Base-by-base conservation (phyloP, 2,888 invertebrate genomes). In the Campoletis raptor region DNA sequence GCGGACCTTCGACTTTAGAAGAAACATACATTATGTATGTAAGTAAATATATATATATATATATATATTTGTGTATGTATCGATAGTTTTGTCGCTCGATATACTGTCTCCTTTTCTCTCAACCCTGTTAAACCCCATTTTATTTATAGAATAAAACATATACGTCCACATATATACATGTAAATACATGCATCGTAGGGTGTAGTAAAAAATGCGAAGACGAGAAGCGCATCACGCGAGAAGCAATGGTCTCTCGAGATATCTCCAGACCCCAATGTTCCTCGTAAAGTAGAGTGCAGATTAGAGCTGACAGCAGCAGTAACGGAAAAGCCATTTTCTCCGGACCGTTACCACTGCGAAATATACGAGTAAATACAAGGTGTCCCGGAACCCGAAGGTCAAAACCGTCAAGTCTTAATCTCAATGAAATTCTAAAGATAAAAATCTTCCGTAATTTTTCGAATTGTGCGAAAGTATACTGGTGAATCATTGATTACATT, bases 91-190 rank as follows among this genome's bases (percentile, higher is more conserved):
- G 45, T 24, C 15, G 40, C 57, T 67, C 74, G 54, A 54, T 57
- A 66, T 30, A 24, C 24, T 30, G 18, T 74, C 66, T 81, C 48
- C 67, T 40, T 40, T 72, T 54, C 30, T 57, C 42, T 48, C 70
- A 40, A 70, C 6, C 40, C 42, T 57, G 66, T 66, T 73, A 72
- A 18, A 24, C 80, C 77, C 61, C 73, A 81, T 83, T 74, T 84
- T 86, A 86, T 86, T 86, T 86, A 86, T 86, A 86, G 86, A 69
- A 64, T 52, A 40, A 84, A 40, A 84, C 81, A 69, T 54, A 30
- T 24, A 61, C 57, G 48, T 24, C 21, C 40, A 45, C 18, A 40
- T 18, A 24, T 67, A 18, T 36, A 61, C 8, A 15, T 40, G 30
- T 18, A 45, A 10, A 61, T 15, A 12, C 24, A 24, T 67, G 45